phyloP scores from a whole-genome alignment of 2,888 invertebrate species.

The Argyresthia goedartella region DNA sequence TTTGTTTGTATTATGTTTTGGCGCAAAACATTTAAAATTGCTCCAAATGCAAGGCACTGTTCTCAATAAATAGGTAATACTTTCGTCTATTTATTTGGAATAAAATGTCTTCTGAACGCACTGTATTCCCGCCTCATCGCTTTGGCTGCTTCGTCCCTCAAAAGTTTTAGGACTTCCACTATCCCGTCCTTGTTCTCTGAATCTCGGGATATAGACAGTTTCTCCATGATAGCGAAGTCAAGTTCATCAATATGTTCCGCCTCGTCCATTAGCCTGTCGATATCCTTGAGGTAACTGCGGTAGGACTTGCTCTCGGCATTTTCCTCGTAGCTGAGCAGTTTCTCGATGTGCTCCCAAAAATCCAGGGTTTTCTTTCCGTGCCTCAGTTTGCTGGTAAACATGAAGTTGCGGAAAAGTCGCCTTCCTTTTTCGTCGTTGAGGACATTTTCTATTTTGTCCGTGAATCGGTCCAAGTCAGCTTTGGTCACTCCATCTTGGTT shows the following conservation, averaged over 20 bases:
- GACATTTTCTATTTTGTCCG: conserved; percentile 64
- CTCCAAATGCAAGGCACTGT: conserved; percentile 10
- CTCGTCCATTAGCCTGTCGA: conserved; percentile 43
- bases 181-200: conserved; percentile 45
- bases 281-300: conserved; percentile 33
- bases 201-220: conserved; percentile 37
- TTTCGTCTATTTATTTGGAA: conserved; percentile 24
- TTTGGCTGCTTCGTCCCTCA: conserved; percentile 52
- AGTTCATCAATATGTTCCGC: conserved; percentile 54
- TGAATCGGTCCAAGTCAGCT: conserved; percentile 61
- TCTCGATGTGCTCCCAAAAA: conserved; percentile 55
- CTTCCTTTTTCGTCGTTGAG: conserved; percentile 58
- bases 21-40: conserved; percentile 3
- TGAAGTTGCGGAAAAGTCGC: conserved; percentile 54
- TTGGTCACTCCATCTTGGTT: conserved; percentile 51
- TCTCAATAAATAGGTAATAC: neutral
- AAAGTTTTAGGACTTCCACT: conserved; percentile 33
- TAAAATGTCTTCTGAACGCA: conserved; percentile 45
- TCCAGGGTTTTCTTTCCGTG: conserved; percentile 45
- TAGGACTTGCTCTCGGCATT: conserved; percentile 38
- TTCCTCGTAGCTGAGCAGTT: conserved; percentile 37
- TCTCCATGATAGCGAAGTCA: conserved; percentile 55
- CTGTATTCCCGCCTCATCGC: conserved; percentile 48
- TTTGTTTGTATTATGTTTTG: neutral
- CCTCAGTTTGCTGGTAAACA: conserved; percentile 51